A percentile compares a stretch with the other conserved stretches of the same genome.
These are phyloP conservation scores for Potamarius usumacintae DNA, from an alignment of 2,113 vertebrate genomes.

Conservation along the genomic window DNA sequence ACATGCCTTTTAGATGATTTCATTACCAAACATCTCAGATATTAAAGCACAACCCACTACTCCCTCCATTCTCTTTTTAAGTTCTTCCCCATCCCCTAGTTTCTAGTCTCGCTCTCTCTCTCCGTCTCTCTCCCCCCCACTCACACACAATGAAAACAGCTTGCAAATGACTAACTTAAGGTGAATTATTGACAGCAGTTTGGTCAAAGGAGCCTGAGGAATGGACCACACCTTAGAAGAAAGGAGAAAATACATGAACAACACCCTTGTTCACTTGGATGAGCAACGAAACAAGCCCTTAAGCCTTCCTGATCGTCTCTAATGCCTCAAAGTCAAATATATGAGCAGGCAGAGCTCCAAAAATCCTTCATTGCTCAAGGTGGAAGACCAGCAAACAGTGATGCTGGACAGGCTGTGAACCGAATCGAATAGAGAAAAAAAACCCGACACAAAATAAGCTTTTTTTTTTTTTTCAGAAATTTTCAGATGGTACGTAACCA, in stretches of 20 bases:
- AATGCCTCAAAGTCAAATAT: slow-evolving; percentile 35
- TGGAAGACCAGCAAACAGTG: background rate
- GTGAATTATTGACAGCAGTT: slow-evolving; percentile 37
- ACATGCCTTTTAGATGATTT: slow-evolving; percentile 49
- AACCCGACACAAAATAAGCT: background rate
- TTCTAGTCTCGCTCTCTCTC: background rate
- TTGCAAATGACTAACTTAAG: slow-evolving; percentile 46
- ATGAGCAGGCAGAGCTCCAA: slow-evolving; percentile 6
- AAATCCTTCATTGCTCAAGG: background rate
- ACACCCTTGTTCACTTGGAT: slow-evolving; percentile 21
- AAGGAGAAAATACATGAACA: slow-evolving; percentile 18
- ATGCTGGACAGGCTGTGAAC: background rate
- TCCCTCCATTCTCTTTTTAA: background rate
- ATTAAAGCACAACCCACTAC: slow-evolving; percentile 1
- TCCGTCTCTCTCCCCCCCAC: background rate
- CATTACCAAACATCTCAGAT: slow-evolving; percentile 41
- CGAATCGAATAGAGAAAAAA: background rate
- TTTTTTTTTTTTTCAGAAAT: too few relatives aligned
- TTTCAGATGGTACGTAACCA: too few relatives aligned
- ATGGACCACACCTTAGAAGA: slow-evolving; percentile 38
- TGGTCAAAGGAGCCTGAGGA: slow-evolving; percentile 39
- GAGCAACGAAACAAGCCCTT: slow-evolving; percentile 15
- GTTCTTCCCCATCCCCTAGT: background rate
- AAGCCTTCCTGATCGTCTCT: slow-evolving; percentile 16
- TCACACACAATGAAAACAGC: slow-evolving; percentile 29